Evolutionary conservation across 2,797 vertebrate species (phyloP), one percentile per base, ranked within the genome.

Genomic region (Chelon labrosus): DNA sequence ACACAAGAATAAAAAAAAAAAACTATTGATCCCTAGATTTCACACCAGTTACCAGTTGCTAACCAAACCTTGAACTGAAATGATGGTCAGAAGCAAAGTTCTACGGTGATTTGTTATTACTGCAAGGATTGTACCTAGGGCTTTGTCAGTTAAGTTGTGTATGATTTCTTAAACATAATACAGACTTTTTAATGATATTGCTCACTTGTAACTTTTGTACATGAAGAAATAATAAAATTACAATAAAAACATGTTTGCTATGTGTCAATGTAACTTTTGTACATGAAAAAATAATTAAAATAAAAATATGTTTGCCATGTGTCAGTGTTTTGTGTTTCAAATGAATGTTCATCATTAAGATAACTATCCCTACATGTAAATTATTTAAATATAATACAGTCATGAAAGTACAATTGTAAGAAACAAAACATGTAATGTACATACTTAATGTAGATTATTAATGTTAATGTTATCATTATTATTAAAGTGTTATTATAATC

Each of bases 241-340:
- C 22, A 88, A 84, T 84, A 85, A 88, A 85, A 22, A 0, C 13
- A 42, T 47, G 70, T 80, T 78, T 83, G 25, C 25, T 72, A 42
- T 49, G 19, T 31, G 4, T 53, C 13, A 38, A 22, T 72, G 44
- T 64, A 35, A 35, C 31, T 35, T 35, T 35, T 35, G 31, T 41
- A 41, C 11, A 13, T 41, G 39, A 41, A 41, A 8, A 35, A 35
- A 35, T 7, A 6, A 35, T 35, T 75, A n/a, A 27, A 88, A 84
- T 84, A 85, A 88, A 85, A 22, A 0, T 11, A 42, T 44, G 70
- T 80, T 78, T 83, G 25, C 25, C 70, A 42, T 44, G 19, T 31
- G 4, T 53, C 13, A 38, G 19, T 70, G 46, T 65, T 6, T 46
- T 22, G 3, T 51, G 38, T 63, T 63, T 72, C 7, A 35, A 70